A percentile compares a stretch with the other conserved stretches of the same genome.
Conservation (phyloP, 2,888 invertebrate genomes). For the Folsomia manolachei region DNA sequence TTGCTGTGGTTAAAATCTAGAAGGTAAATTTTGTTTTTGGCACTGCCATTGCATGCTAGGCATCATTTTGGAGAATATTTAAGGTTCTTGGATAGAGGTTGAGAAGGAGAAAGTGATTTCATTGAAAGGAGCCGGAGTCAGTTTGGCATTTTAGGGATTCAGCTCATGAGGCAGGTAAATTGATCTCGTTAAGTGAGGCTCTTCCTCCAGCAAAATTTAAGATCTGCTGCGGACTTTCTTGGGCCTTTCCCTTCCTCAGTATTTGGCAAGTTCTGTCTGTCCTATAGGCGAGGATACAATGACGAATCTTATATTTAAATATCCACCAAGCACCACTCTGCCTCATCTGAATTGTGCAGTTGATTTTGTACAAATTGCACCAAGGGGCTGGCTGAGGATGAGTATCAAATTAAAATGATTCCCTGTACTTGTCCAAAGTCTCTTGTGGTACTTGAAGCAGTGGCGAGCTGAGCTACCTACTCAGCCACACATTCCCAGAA, state of each 20-base stretch:
- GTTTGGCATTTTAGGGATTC: not conserved
- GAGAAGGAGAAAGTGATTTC: not conserved
- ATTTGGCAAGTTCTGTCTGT: not conserved
- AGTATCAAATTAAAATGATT: not conserved
- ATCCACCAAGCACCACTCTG: not conserved
- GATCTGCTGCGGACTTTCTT: not conserved
- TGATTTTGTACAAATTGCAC: not conserved
- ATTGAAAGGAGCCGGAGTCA: not conserved
- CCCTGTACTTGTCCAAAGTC: not conserved
- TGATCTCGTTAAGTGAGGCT: slow-evolving; percentile 21
- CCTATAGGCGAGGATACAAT: not conserved
- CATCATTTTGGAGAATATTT: not conserved
- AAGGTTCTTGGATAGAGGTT: not conserved
- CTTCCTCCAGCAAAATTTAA: too few relatives aligned
- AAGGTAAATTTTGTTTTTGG: not conserved
- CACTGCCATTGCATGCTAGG: not conserved
- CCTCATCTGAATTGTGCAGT: not conserved
- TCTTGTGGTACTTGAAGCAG: too few relatives aligned
- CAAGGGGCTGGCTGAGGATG: not conserved
- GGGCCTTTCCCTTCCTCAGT: not conserved
- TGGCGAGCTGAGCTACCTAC: too few relatives aligned
- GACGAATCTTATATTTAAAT: not conserved
- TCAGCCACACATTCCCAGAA: too few relatives aligned
- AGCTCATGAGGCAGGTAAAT: slow-evolving; percentile 12
- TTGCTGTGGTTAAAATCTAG: too few relatives aligned